These are phyloP conservation scores for Phyto melanocephala DNA, from an alignment of 2,888 invertebrate species.

Conservation along the genomic window DNA sequence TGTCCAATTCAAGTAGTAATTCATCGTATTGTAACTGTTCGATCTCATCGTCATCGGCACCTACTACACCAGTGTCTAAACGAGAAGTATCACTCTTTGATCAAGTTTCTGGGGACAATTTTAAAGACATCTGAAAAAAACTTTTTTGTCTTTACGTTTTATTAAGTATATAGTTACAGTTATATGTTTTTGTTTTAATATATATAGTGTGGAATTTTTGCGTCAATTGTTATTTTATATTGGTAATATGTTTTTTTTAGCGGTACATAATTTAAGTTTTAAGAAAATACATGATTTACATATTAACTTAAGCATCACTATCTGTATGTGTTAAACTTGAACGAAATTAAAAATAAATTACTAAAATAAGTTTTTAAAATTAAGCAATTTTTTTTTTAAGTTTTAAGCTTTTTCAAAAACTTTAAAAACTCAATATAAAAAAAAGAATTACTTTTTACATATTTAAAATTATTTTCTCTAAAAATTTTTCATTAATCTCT, in stretches of 20 bases:
- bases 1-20: slow-evolving; percentile 38
- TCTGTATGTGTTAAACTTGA: slow-evolving; percentile 26
- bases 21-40: slow-evolving; percentile 48
- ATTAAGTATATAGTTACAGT: neutral
- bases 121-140: slow-evolving; percentile 9
- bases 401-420: too few species aligned
- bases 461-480: too few species aligned
- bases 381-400: too few species aligned
- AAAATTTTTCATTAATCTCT: too few species aligned
- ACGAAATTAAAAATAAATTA: slow-evolving; percentile 37
- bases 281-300: neutral
- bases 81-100: slow-evolving; percentile 4
- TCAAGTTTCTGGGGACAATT: neutral
- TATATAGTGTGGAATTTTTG: neutral
- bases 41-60: slow-evolving; percentile 44
- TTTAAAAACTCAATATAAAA: too few species aligned
- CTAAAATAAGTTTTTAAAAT: neutral
- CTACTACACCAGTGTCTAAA: slow-evolving; percentile 41
- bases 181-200: neutral
- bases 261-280: neutral
- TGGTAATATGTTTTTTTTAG: slow-evolving; percentile 5
- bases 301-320: slow-evolving; percentile 28
- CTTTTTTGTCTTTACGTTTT: slow-evolving; percentile 2
- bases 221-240: slow-evolving; percentile 1
- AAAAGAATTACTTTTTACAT: too few species aligned